Conservation (phyloP, 2,888 invertebrate species). For the Miltochrista miniata region DNA sequence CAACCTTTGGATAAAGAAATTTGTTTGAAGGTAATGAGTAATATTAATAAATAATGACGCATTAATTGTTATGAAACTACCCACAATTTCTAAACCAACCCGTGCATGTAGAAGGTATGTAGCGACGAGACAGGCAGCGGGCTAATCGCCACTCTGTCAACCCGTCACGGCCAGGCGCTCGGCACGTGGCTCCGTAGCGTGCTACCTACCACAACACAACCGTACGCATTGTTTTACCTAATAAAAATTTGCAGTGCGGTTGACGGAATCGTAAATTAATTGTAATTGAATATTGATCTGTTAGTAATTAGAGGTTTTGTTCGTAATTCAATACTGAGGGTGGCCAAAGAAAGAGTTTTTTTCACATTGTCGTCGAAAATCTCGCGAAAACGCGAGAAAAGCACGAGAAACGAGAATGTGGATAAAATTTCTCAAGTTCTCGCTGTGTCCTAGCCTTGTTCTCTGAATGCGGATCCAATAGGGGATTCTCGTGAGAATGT, state of each 20-base stretch:
- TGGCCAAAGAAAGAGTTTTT: too few species aligned
- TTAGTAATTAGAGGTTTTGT: background rate
- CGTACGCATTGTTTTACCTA: constrained; percentile 18
- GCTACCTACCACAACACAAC: constrained; percentile 41
- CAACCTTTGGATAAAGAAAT: too few species aligned
- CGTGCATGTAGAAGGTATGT: constrained; percentile 21
- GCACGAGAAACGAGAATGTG: too few species aligned
- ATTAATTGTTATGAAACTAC: constrained; percentile 5
- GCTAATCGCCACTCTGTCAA: constrained; percentile 72
- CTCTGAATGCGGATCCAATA: too few species aligned
- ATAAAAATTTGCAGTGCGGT: constrained; percentile 18
- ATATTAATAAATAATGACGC: too few species aligned
- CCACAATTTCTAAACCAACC: constrained; percentile 8
- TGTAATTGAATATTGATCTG: constrained; percentile 1
- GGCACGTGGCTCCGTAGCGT: constrained; percentile 45
- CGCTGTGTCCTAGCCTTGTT: too few species aligned
- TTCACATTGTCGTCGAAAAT: too few species aligned
- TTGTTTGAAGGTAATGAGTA: too few species aligned
- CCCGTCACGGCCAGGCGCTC: constrained; percentile 60
- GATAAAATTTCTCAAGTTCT: too few species aligned
- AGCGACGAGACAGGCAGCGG: constrained; percentile 52
- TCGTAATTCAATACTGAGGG: too few species aligned
- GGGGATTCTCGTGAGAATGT: too few species aligned
- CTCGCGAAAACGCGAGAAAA: too few species aligned
- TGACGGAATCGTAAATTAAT: constrained; percentile 13